phyloP scores from a whole-genome alignment of 1,140 invertebrate genomes.

The Anoplophora glabripennis region DNA sequence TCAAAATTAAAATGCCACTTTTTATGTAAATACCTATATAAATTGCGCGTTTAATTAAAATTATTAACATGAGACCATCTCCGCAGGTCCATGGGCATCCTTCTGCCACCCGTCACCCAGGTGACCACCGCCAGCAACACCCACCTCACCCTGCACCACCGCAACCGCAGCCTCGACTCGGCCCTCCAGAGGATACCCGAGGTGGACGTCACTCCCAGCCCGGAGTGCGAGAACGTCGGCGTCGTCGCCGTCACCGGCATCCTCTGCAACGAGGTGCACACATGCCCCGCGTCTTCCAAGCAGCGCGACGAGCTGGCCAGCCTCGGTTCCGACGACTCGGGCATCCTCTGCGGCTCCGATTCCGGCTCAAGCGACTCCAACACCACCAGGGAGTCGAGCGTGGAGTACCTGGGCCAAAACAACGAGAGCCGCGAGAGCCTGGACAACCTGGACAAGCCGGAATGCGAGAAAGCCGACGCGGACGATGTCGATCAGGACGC shows the following conservation, averaged over 20 bases:
- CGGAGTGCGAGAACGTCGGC: conserved; percentile 62
- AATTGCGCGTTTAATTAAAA: no score
- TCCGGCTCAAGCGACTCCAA: conserved; percentile 51
- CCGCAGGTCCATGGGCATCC: conserved; percentile 72
- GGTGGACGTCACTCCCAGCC: conserved; percentile 76
- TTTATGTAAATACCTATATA: no score
- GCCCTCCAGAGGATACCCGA: conserved; percentile 82
- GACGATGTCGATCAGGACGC: conserved; percentile 7
- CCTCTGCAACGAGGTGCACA: background rate
- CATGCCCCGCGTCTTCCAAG: conserved; percentile 14
- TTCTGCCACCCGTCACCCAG: conserved; percentile 67
- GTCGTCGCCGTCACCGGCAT: background rate
- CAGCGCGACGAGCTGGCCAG: conserved; percentile 66
- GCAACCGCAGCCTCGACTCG: conserved; percentile 84
- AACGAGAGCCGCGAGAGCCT: conserved; percentile 66
- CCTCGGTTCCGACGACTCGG: conserved; percentile 82
- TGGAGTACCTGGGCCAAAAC: conserved; percentile 47
- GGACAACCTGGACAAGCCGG: conserved; percentile 23
- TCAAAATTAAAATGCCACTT: no score
- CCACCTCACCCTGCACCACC: conserved; percentile 69
- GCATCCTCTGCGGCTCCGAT: conserved; percentile 72
- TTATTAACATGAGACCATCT: conserved; percentile 5
- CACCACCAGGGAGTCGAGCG: conserved; percentile 44
- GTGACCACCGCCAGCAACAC: conserved; percentile 50
- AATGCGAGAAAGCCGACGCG: conserved; percentile 2